Percentiles rank a stretch among this genome's conserved stretches.
These are phyloP conservation scores for Murina feae DNA, from an alignment of 2,113 vertebrate genomes.

Conservation along the genomic window DNA sequence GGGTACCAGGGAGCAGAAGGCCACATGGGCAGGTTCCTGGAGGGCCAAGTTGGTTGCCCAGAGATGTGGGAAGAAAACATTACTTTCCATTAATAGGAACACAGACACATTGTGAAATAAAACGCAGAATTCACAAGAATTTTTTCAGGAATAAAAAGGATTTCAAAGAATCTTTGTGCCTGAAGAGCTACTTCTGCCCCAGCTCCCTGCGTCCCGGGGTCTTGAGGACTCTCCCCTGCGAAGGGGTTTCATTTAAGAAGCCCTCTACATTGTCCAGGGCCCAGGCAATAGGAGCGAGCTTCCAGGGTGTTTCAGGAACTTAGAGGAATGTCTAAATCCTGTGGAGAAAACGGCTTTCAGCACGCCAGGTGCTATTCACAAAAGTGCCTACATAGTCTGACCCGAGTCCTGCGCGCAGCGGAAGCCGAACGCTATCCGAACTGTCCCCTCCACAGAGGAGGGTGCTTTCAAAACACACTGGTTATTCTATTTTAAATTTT, in stretches of 20 bases:
- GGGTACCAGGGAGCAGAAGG: background rate
- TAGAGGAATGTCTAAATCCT: constrained; percentile 24
- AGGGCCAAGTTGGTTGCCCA: background rate
- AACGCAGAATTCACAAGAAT: background rate
- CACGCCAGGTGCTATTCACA: background rate
- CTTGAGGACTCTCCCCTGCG: background rate
- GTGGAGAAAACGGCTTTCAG: constrained; percentile 39
- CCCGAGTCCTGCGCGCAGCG: background rate
- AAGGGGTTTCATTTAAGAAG: background rate
- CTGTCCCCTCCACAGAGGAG: background rate
- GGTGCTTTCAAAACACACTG: constrained; percentile 15
- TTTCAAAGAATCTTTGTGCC: background rate
- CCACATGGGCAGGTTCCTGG: background rate
- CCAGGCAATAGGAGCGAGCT: background rate
- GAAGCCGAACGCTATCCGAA: background rate
- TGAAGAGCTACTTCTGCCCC: background rate
- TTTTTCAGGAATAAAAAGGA: background rate
- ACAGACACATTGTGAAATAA: background rate
- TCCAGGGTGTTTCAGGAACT: background rate
- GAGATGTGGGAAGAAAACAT: background rate
- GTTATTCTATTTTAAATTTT: constrained; percentile 26
- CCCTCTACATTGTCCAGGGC: background rate
- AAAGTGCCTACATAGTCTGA: background rate
- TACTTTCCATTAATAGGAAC: background rate
- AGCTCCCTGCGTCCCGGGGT: background rate